Conservation (phyloP, 2,797 vertebrate genomes). For the Neomorphus geoffroyi region DNA sequence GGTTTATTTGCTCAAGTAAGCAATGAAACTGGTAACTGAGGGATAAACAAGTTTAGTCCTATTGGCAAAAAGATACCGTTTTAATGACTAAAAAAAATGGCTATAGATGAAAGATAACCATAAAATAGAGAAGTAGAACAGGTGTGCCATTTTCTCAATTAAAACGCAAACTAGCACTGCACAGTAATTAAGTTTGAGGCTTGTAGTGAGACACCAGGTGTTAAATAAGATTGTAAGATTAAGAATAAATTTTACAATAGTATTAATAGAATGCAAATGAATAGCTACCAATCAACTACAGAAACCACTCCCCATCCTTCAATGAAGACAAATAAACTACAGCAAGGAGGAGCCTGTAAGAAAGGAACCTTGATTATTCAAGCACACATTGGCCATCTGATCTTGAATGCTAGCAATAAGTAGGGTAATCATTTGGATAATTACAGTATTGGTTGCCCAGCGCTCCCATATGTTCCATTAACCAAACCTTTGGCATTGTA, state of each 20-base stretch:
- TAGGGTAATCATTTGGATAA: conserved; percentile 41
- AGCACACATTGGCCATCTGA: conserved; percentile 32
- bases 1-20: neutral
- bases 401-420: neutral
- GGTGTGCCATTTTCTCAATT: neutral
- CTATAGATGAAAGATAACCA: neutral
- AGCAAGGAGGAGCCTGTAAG: neutral
- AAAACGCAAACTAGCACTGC: neutral
- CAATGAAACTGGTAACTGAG: neutral
- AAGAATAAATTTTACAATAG: neutral
- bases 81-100: neutral
- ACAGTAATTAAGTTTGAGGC: neutral
- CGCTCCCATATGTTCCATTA: neutral
- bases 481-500: neutral
- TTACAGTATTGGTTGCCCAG: neutral
- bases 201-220: neutral
- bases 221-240: neutral
- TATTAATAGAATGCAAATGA: neutral
- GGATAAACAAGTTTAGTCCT: neutral
- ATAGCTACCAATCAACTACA: neutral
- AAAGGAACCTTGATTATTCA: conserved; percentile 1
- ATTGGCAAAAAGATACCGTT: neutral
- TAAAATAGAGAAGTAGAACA: neutral
- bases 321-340: neutral
- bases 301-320: neutral